Conservation (phyloP, 2,113 vertebrate genomes). For the Eidolon helvum region DNA sequence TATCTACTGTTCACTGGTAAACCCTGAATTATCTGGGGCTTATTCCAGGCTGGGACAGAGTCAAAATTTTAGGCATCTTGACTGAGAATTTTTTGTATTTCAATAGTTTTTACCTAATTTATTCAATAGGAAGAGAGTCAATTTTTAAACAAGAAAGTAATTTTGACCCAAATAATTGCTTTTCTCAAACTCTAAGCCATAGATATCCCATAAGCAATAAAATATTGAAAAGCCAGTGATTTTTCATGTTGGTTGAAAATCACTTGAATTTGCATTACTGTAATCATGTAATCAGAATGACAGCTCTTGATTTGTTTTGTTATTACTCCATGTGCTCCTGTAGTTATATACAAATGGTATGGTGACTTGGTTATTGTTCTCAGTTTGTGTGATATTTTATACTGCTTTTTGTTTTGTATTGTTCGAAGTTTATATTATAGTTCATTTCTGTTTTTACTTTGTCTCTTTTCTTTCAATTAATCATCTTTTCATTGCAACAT, state of each 20-base stretch:
- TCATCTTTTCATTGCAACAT: neutral
- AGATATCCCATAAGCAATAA: neutral
- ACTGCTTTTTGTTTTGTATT: constrained; percentile 14
- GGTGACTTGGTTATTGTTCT: neutral
- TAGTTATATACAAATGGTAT: neutral
- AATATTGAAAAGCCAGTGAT: neutral
- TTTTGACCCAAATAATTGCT: neutral
- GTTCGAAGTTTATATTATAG: neutral
- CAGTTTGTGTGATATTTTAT: neutral
- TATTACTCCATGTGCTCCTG: neutral
- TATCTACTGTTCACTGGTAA: neutral
- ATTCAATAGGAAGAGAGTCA: neutral
- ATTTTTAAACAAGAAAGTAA: constrained; percentile 40
- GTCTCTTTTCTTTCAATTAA: constrained; percentile 26
- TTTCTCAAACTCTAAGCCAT: neutral
- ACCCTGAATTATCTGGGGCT: neutral
- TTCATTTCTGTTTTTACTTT: constrained; percentile 40
- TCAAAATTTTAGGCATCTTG: neutral
- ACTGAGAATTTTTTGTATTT: neutral
- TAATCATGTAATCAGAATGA: neutral
- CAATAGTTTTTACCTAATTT: neutral
- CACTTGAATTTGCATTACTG: neutral
- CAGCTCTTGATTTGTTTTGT: neutral
- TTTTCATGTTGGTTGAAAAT: neutral
- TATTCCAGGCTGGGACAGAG: neutral